Conservation (phyloP, 1,140 invertebrate genomes). For the Lanistes nyassanus region DNA sequence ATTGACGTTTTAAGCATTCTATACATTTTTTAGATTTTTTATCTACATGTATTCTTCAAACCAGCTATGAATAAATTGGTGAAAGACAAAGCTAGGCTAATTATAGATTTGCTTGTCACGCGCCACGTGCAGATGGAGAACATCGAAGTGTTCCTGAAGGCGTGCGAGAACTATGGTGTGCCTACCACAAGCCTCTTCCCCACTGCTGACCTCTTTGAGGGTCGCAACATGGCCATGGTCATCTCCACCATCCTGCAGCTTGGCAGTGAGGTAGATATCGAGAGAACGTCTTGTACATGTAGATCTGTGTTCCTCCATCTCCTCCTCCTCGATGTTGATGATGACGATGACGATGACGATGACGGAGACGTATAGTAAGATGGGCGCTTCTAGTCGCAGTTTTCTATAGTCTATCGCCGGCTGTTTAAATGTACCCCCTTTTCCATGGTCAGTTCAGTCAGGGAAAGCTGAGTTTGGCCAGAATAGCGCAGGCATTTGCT, state of each 20-base stretch:
- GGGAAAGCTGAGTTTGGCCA: neutral
- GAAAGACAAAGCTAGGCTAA: too few species aligned
- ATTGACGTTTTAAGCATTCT: too few species aligned
- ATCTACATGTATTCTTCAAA: too few species aligned
- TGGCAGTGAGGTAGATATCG: conserved; percentile 54
- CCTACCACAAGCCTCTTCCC: conserved; percentile 96
- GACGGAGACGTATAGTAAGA: conserved; percentile 7
- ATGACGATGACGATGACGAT: conserved; percentile 74
- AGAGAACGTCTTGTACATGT: conserved; percentile 84
- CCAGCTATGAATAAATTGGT: too few species aligned
- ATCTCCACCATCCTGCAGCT: conserved; percentile 56
- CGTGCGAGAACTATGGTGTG: conserved; percentile 88
- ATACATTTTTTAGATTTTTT: too few species aligned
- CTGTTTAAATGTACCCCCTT: neutral
- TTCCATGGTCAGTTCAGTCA: neutral
- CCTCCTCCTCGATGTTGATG: conserved; percentile 75
- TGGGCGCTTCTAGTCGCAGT: neutral
- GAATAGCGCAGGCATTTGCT: neutral
- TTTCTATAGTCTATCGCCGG: conserved; percentile 4
- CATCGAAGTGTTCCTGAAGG: conserved; percentile 92
- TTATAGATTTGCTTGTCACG: too few species aligned
- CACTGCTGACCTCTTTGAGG: conserved; percentile 76
- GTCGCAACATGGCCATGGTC: conserved; percentile 71
- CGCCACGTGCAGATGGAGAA: conserved; percentile 90
- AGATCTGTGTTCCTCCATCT: too few species aligned